These are phyloP conservation scores for Gallinago stenura DNA, from an alignment of 2,797 vertebrate species.

Conservation along the genomic window DNA sequence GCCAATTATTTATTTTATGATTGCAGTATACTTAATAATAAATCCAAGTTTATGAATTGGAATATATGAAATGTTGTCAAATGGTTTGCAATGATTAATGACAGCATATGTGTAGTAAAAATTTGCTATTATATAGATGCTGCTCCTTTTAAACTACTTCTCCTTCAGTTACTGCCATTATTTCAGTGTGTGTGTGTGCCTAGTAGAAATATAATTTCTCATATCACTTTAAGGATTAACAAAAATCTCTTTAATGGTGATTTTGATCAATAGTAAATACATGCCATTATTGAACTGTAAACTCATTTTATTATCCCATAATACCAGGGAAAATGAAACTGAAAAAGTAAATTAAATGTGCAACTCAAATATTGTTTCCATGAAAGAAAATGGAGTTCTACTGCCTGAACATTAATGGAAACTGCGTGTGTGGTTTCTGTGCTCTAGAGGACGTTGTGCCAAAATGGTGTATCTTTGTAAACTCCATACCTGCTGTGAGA, in stretches of 20 bases:
- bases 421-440: not conserved
- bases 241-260: not conserved
- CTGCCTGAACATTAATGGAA: not conserved
- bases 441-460: not conserved
- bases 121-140: not conserved
- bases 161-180: not conserved
- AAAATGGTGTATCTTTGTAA: not conserved
- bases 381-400: not conserved
- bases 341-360: not conserved
- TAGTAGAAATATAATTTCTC: not conserved
- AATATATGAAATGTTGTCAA: not conserved
- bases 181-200: not conserved
- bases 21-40: not conserved
- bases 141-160: not conserved
- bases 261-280: not conserved
- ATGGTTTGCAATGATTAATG: not conserved
- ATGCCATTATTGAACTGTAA: not conserved
- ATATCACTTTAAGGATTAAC: not conserved
- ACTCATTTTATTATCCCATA: not conserved
- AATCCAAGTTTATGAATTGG: not conserved
- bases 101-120: not conserved
- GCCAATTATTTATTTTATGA: not conserved
- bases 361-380: not conserved
- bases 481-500: not conserved
- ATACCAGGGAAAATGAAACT: not conserved